Conservation (phyloP, 1,140 invertebrate species). For the Drosophila paulistorum region DNA sequence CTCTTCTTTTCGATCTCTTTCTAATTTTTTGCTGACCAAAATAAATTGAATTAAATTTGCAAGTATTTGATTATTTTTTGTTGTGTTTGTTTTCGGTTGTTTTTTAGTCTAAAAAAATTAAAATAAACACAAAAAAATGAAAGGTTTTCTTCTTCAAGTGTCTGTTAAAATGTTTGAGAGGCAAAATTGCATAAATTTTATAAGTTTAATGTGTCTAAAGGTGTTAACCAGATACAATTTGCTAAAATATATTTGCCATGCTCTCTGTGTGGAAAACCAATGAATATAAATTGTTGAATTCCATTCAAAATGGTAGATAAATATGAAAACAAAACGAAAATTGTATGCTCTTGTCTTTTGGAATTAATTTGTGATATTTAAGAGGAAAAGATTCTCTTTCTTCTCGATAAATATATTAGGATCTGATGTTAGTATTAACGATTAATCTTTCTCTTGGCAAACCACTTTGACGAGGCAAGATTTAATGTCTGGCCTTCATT, state of each 20-base stretch:
- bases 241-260: constrained; percentile 7
- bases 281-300: not conserved
- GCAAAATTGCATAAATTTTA: constrained; percentile 32
- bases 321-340: not conserved
- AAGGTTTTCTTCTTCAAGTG: constrained; percentile 8
- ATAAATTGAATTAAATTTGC: constrained; percentile 51
- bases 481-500: too few relatives aligned
- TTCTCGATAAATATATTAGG: too few relatives aligned
- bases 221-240: constrained; percentile 13
- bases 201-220: constrained; percentile 12
- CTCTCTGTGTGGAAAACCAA: constrained; percentile 1
- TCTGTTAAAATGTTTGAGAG: constrained; percentile 36
- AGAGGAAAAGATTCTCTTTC: too few relatives aligned
- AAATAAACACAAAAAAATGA: constrained; percentile 30
- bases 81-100: not conserved
- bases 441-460: too few relatives aligned
- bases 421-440: too few relatives aligned
- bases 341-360: not conserved
- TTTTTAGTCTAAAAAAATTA: constrained; percentile 26
- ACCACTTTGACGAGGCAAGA: too few relatives aligned
- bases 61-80: constrained; percentile 37
- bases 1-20: not conserved
- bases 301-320: not conserved
- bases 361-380: too few relatives aligned
- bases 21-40: constrained; percentile 23